Evolutionary conservation across 2,888 invertebrate species (phyloP).

Genomic region (Athripsodes cinereus): DNA sequence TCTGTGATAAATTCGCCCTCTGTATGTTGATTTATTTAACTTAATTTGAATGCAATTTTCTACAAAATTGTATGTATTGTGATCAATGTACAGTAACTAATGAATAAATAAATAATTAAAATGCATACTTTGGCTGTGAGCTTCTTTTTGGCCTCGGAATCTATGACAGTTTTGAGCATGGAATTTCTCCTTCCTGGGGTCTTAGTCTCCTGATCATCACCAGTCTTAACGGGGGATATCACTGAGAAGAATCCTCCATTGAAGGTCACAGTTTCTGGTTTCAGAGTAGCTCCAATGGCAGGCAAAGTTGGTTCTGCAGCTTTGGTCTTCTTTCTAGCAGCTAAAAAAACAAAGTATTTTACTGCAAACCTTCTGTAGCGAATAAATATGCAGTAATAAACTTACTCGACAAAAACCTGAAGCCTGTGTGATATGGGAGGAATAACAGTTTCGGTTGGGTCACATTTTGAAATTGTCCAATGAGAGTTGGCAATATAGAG

Average conservation of each 20-base stretch:
- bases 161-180: conserved; percentile 39
- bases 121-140: conserved; percentile 9
- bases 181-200: conserved; percentile 27
- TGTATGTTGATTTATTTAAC: too few relatives aligned
- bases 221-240: conserved; percentile 38
- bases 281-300: background rate
- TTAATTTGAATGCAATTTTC: too few relatives aligned
- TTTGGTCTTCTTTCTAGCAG: conserved; percentile 33
- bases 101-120: background rate
- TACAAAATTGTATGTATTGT: too few relatives aligned
- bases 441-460: too few relatives aligned
- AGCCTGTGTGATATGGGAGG: too few relatives aligned
- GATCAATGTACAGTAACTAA: too few relatives aligned
- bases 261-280: conserved; percentile 35
- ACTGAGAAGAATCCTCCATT: conserved; percentile 46
- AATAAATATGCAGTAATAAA: too few relatives aligned
- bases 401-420: too few relatives aligned
- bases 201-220: conserved; percentile 26
- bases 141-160: conserved; percentile 40
- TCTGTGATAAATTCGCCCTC: too few relatives aligned
- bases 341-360: conserved; percentile 29
- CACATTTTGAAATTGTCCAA: too few relatives aligned
- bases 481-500: too few relatives aligned
- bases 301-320: background rate
- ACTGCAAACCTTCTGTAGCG: too few relatives aligned